Conservation (phyloP, 2,113 vertebrate species). For the Pelvicachromis taeniatus region DNA sequence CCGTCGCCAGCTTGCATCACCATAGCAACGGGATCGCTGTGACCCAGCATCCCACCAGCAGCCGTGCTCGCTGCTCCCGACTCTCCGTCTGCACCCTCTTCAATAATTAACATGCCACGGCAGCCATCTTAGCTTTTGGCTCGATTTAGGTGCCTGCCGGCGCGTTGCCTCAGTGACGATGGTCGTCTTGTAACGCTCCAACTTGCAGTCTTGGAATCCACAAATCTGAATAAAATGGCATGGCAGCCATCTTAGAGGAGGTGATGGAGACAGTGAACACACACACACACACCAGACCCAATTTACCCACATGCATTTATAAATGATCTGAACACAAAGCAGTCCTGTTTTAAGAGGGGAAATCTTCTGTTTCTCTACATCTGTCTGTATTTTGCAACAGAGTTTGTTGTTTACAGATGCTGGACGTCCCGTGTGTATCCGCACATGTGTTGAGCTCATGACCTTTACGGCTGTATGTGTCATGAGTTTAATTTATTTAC, state of each 20-base stretch:
- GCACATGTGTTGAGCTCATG: not conserved
- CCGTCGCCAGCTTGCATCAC: slow-evolving; percentile 29
- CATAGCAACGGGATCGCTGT: slow-evolving; percentile 41
- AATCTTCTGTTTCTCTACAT: not conserved
- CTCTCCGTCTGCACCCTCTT: slow-evolving; percentile 50
- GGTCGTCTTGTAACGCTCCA: not conserved
- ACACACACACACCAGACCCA: not conserved
- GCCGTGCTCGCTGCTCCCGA: slow-evolving; percentile 10
- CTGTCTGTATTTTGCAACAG: not conserved
- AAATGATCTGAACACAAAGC: not conserved
- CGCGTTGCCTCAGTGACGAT: slow-evolving; percentile 23
- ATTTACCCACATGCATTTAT: not conserved
- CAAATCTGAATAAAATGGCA: not conserved
- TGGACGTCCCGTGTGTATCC: not conserved
- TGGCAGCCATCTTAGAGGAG: slow-evolving; percentile 35
- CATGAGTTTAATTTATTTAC: slow-evolving; percentile 26
- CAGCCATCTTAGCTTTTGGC: slow-evolving; percentile 69
- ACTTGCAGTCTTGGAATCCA: slow-evolving; percentile 11
- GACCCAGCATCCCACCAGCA: slow-evolving; percentile 48
- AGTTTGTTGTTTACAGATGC: not conserved
- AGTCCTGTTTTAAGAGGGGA: not conserved
- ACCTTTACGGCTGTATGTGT: slow-evolving; percentile 6
- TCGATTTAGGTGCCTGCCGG: slow-evolving; percentile 44
- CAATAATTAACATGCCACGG: slow-evolving; percentile 61
- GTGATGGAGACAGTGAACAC: not conserved